phyloP scores from a whole-genome alignment of 2,888 invertebrate species.

The Leptopilina myrica region DNA sequence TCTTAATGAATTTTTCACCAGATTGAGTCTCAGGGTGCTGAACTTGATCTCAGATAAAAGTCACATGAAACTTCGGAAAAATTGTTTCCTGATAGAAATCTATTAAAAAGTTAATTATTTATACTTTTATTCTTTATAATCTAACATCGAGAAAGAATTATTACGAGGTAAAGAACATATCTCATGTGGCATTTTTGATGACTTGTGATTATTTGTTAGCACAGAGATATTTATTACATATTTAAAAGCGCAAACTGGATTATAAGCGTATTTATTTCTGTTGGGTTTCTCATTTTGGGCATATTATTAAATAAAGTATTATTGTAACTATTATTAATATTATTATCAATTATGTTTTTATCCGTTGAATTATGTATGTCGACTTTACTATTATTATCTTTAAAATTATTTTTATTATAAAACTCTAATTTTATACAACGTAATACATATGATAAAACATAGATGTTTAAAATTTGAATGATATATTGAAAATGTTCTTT shows the following conservation, averaged over 20 bases:
- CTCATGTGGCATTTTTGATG: conserved; percentile 4
- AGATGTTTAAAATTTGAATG: too few species aligned
- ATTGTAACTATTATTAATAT: neutral
- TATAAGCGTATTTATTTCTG: conserved; percentile 1
- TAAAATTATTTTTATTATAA: neutral
- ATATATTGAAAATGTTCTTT: too few species aligned
- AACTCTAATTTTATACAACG: neutral
- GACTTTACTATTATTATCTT: too few species aligned
- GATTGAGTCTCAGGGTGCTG: conserved; percentile 13
- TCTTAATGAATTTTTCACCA: neutral
- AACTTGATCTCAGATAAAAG: conserved; percentile 10
- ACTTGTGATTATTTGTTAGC: conserved; percentile 14
- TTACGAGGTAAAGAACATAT: neutral
- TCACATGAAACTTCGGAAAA: neutral
- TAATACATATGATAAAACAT: neutral
- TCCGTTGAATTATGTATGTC: too few species aligned
- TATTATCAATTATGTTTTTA: too few species aligned
- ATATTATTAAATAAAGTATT: neutral
- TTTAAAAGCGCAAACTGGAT: conserved; percentile 19
- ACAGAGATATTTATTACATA: conserved; percentile 2
- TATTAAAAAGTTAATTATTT: neutral
- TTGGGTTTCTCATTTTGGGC: conserved; percentile 26
- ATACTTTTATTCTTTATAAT: neutral
- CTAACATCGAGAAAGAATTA: neutral
- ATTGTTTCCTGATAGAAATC: neutral